Percentiles rank a stretch among this genome's conserved stretches.
phyloP scores from a whole-genome alignment of 2,113 vertebrate species.

The Tragelaphus strepsiceros region DNA sequence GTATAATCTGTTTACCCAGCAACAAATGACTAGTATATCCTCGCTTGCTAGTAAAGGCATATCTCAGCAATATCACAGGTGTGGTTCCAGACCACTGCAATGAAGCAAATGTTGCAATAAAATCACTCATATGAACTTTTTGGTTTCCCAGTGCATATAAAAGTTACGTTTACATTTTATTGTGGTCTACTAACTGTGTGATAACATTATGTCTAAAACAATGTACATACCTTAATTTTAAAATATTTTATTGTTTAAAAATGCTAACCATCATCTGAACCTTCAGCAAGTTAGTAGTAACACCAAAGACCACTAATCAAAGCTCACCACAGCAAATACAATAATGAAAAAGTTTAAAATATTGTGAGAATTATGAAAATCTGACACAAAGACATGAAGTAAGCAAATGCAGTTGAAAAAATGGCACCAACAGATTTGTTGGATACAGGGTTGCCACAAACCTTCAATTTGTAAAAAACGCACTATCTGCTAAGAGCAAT shows the following conservation, averaged over 20 bases:
- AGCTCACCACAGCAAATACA: not conserved
- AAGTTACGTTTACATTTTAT: not conserved
- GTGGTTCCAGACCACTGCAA: not conserved
- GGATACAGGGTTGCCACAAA: not conserved
- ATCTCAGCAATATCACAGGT: not conserved
- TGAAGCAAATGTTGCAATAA: not conserved
- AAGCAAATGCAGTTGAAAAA: not conserved
- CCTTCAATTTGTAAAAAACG: not conserved
- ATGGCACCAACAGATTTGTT: not conserved
- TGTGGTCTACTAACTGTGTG: not conserved
- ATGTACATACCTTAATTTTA: not conserved
- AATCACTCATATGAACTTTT: not conserved
- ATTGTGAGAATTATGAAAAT: not conserved
- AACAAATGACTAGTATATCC: not conserved
- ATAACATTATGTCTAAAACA: not conserved
- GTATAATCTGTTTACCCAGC: not conserved
- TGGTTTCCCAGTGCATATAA: not conserved
- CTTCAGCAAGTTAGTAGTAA: not conserved
- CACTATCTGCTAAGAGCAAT: not conserved
- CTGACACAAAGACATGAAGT: not conserved
- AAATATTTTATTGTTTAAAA: not conserved
- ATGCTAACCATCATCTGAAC: not conserved
- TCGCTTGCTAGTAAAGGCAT: not conserved
- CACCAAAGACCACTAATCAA: not conserved
- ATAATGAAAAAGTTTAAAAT: not conserved